Conservation (phyloP, 2,888 invertebrate genomes). For the Leptopilina syphax region DNA sequence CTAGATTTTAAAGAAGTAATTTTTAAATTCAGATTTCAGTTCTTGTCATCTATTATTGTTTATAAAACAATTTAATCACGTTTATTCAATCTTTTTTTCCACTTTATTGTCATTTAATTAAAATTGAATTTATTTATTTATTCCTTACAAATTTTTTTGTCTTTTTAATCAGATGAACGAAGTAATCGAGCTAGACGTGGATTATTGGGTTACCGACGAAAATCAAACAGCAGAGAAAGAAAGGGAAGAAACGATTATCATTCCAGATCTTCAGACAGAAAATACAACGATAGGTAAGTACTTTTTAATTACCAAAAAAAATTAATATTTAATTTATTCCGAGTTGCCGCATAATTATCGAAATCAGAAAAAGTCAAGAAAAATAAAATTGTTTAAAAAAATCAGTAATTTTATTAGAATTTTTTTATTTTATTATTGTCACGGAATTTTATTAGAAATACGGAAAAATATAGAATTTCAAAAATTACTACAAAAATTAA, state of each 20-base stretch:
- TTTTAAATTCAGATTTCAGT: not conserved
- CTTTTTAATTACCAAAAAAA: not conserved
- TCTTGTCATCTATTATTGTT: no score
- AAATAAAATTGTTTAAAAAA: no score
- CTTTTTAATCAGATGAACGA: conserved; percentile 7
- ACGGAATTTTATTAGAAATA: no score
- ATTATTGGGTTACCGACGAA: conserved; percentile 47
- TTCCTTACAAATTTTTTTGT: not conserved
- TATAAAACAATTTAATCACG: not conserved
- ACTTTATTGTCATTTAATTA: not conserved
- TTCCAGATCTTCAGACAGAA: conserved; percentile 52
- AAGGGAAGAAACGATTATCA: conserved; percentile 44
- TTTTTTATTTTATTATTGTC: no score
- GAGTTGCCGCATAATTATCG: no score
- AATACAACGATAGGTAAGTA: conserved; percentile 49
- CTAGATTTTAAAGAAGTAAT: not conserved
- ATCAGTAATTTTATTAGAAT: no score
- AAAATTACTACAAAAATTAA: no score
- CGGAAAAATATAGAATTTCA: no score
- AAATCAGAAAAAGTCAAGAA: no score
- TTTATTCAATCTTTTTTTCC: not conserved
- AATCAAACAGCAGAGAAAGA: conserved; percentile 51
- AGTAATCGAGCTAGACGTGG: conserved; percentile 38
- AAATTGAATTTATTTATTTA: not conserved
- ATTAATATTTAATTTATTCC: not conserved